Conservation (phyloP, 2,797 vertebrate genomes). For the Sternarchorhynchus goeldii region DNA sequence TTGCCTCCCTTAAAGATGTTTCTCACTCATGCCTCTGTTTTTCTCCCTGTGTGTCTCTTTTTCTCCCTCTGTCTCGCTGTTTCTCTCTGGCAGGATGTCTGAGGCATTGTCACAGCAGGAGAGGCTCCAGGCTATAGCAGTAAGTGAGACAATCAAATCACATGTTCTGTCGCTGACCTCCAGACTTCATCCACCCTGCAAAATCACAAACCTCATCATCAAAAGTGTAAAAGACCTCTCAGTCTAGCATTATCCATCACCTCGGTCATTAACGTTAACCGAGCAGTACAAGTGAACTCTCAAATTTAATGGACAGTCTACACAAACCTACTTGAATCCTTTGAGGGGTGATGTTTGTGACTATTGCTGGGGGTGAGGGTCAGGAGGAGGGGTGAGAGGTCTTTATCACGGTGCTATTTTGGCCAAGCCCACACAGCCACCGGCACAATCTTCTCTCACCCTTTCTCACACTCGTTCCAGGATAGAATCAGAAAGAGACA, state of each 20-base stretch:
- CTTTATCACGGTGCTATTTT: not conserved
- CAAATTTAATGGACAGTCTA: not conserved
- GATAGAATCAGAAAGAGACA: conserved; percentile 1
- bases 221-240: no score
- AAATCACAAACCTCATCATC: conserved; percentile 9
- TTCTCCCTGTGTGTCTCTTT: conserved; percentile 29
- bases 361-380: not conserved
- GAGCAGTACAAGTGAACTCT: not conserved
- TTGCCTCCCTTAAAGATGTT: conserved; percentile 37
- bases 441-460: not conserved
- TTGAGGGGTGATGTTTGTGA: not conserved
- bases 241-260: no score
- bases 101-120: conserved; percentile 83
- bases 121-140: conserved; percentile 85
- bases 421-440: conserved; percentile 1
- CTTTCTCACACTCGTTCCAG: conserved; percentile 12
- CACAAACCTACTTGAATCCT: not conserved
- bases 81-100: conserved; percentile 71
- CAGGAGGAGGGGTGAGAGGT: not conserved
- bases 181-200: conserved; percentile 26
- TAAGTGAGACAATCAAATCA: conserved; percentile 71
- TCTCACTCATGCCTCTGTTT: conserved; percentile 32
- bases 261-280: no score
- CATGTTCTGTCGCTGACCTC: conserved; percentile 25
- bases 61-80: conserved; percentile 41